Conservation (phyloP, 2,888 invertebrate genomes). For the Salticus scenicus region DNA sequence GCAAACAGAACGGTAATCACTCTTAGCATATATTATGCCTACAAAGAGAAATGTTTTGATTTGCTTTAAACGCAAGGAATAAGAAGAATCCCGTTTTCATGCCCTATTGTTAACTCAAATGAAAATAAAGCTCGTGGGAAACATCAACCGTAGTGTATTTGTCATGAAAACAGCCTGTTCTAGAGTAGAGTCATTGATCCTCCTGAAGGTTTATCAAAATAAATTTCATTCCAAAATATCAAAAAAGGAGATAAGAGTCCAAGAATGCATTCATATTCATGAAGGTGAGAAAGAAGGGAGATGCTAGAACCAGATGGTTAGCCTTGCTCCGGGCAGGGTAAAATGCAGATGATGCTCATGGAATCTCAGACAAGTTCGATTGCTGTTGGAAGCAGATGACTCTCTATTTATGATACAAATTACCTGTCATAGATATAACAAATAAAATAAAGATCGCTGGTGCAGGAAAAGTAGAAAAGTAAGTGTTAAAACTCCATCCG, state of each 20-base stretch:
- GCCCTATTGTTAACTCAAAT: neutral
- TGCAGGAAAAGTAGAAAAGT: too few species aligned
- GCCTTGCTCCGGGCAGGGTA: neutral
- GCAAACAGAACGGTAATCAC: too few species aligned
- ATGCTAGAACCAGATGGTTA: conserved; percentile 16
- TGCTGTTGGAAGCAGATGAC: too few species aligned
- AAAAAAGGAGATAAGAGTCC: neutral
- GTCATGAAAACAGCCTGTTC: neutral
- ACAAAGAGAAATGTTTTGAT: neutral
- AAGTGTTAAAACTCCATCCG: too few species aligned
- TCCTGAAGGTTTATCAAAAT: conserved; percentile 8
- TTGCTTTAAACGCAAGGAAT: neutral
- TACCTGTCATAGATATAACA: too few species aligned
- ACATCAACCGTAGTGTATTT: neutral
- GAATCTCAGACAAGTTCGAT: too few species aligned
- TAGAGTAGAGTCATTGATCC: neutral
- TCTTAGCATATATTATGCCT: too few species aligned
- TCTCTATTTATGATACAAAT: too few species aligned
- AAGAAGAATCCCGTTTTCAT: neutral
- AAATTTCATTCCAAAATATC: neutral
- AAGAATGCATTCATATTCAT: conserved; percentile 53
- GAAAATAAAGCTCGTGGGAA: conserved; percentile 4
- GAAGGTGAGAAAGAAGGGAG: conserved; percentile 19
- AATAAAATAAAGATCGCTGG: too few species aligned
- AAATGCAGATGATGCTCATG: neutral